A percentile compares a stretch with the other conserved stretches of the same genome.
Evolutionary conservation across 2,113 vertebrate genomes (phyloP).

Genomic region (Heptranchias perlo): DNA sequence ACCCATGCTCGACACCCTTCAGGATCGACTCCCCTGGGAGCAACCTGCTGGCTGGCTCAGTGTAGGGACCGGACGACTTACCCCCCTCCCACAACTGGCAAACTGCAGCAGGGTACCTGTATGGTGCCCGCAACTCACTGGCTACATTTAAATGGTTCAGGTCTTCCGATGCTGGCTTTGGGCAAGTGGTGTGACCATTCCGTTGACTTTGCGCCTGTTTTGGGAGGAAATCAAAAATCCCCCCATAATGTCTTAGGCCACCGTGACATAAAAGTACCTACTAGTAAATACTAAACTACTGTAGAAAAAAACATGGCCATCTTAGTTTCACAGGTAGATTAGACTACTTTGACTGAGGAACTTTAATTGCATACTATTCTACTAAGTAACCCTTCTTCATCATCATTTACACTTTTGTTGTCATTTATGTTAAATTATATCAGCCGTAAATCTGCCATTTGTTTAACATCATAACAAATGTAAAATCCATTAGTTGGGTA

Average conservation of each 20-base stretch:
- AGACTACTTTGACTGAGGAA: neutral
- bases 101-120: too few species aligned
- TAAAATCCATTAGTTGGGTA: neutral
- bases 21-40: too few species aligned
- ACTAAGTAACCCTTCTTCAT: neutral
- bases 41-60: too few species aligned
- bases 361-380: neutral
- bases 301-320: neutral
- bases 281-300: neutral
- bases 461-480: neutral
- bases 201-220: neutral
- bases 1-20: too few species aligned
- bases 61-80: too few species aligned
- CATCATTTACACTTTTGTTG: neutral
- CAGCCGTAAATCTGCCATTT: neutral
- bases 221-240: neutral
- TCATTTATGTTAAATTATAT: neutral
- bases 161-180: neutral
- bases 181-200: neutral
- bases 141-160: neutral
- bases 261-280: neutral
- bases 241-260: neutral
- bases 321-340: neutral
- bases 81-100: too few species aligned
- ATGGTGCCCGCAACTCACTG: neutral